A percentile compares a stretch with the other conserved stretches of the same genome.
These are phyloP conservation scores for Serinus canaria DNA, from an alignment of 2,113 vertebrate genomes.

Conservation along the genomic window DNA sequence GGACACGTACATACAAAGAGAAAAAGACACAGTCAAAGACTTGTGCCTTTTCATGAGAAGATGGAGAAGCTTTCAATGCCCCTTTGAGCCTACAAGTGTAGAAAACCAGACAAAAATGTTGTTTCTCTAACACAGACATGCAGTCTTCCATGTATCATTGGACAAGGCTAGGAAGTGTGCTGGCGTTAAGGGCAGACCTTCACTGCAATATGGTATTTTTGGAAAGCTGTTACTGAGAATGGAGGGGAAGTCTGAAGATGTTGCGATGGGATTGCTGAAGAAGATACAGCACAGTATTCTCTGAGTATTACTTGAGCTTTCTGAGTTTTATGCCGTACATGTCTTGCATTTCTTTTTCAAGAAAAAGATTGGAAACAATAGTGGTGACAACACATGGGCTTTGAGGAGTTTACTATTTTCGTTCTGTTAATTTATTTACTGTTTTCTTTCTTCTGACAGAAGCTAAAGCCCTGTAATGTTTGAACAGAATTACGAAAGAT, in stretches of 20 bases:
- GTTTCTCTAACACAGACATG: background rate
- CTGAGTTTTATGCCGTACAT: background rate
- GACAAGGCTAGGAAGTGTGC: background rate
- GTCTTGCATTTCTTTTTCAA: background rate
- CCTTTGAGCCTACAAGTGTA: background rate
- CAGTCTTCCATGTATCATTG: background rate
- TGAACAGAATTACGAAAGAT: background rate
- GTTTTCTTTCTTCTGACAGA: background rate
- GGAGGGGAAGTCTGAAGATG: background rate
- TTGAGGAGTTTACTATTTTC: background rate
- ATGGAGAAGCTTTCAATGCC: background rate
- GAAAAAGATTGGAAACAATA: background rate
- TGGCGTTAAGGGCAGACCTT: background rate
- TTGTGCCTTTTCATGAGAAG: background rate
- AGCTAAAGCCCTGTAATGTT: background rate
- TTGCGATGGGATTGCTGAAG: background rate
- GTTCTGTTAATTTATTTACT: background rate
- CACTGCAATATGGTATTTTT: background rate
- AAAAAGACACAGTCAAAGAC: background rate
- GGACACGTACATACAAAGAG: background rate
- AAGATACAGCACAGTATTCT: background rate
- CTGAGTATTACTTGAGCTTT: background rate
- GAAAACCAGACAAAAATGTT: background rate
- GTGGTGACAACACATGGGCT: fast-evolving
- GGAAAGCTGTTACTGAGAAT: background rate